A percentile compares a stretch with the other conserved stretches of the same genome.
Evolutionary conservation across 2,888 invertebrate genomes (phyloP).

Genomic region (Drosophila ezoana): DNA sequence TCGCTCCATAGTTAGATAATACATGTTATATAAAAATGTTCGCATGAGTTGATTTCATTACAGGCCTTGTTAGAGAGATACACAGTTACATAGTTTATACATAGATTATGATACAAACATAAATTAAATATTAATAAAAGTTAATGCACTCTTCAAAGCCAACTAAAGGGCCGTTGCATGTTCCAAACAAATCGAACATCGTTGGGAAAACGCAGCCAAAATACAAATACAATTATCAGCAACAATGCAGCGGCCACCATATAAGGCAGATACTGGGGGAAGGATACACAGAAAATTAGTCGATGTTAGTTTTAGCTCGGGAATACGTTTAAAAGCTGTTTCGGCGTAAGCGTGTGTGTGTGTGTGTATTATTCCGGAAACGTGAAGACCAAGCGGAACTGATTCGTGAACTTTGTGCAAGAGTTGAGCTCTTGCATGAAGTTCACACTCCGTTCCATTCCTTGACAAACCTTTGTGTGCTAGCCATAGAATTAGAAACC

Average conservation of each 20-base stretch:
- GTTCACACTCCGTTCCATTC: neutral
- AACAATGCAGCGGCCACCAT: slow-evolving; percentile 10
- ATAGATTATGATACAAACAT: slow-evolving; percentile 54
- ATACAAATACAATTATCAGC: slow-evolving; percentile 15
- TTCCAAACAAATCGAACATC: slow-evolving; percentile 8
- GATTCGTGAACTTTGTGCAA: neutral
- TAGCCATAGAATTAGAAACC: slow-evolving; percentile 37
- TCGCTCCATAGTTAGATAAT: slow-evolving; percentile 59
- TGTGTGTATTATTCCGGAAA: slow-evolving; percentile 1
- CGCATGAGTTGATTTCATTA: slow-evolving; percentile 64
- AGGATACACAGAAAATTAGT: slow-evolving; percentile 26
- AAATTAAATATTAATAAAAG: slow-evolving; percentile 44
- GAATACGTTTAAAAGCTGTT: slow-evolving; percentile 8
- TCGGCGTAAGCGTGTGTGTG: slow-evolving; percentile 16
- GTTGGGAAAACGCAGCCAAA: slow-evolving; percentile 17
- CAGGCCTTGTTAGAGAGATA: slow-evolving; percentile 52
- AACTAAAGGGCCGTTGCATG: neutral
- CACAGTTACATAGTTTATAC: slow-evolving; percentile 41
- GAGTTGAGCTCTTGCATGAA: neutral
- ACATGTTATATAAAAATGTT: slow-evolving; percentile 55
- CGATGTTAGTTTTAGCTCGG: slow-evolving; percentile 8
- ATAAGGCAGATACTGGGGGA: slow-evolving; percentile 21
- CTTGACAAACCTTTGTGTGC: slow-evolving; percentile 56
- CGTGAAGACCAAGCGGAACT: neutral
- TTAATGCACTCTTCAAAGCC: neutral